These are phyloP conservation scores for Antrozous pallidus DNA, from an alignment of 2,797 vertebrate genomes.

Conservation along the genomic window DNA sequence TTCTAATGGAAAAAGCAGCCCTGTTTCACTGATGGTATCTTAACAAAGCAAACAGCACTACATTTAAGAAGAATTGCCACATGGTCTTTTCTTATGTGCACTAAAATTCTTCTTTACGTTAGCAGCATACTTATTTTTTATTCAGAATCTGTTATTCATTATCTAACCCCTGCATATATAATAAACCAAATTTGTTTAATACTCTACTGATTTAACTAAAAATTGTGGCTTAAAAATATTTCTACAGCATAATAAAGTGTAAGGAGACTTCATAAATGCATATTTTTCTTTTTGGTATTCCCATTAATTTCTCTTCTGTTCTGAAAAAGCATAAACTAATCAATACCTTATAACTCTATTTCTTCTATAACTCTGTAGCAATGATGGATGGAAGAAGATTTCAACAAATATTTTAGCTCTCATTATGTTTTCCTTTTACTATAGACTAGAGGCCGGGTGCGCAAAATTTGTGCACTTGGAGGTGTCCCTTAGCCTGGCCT, in stretches of 20 bases:
- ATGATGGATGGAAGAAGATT: slow-evolving; percentile 72
- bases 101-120: slow-evolving; percentile 27
- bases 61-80: background rate
- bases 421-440: slow-evolving; percentile 69
- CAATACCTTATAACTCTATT: slow-evolving; percentile 51
- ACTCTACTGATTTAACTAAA: slow-evolving; percentile 55
- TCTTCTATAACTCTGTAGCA: slow-evolving; percentile 61
- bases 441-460: background rate
- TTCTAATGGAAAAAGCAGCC: background rate
- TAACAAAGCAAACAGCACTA: slow-evolving; percentile 30
- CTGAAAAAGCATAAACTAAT: slow-evolving; percentile 75
- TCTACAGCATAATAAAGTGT: slow-evolving; percentile 57
- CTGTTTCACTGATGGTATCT: slow-evolving; percentile 16
- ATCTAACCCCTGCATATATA: slow-evolving; percentile 26
- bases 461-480: too few relatives aligned
- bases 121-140: background rate
- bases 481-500: too few relatives aligned
- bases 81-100: background rate
- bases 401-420: slow-evolving; percentile 73
- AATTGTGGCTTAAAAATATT: slow-evolving; percentile 16
- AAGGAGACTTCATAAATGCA: slow-evolving; percentile 44
- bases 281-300: slow-evolving; percentile 73
- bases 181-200: slow-evolving; percentile 63
- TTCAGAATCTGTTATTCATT: background rate
- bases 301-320: slow-evolving; percentile 70